Base-by-base conservation (phyloP, 2,888 invertebrate genomes). In the Sinelater perroti region DNA sequence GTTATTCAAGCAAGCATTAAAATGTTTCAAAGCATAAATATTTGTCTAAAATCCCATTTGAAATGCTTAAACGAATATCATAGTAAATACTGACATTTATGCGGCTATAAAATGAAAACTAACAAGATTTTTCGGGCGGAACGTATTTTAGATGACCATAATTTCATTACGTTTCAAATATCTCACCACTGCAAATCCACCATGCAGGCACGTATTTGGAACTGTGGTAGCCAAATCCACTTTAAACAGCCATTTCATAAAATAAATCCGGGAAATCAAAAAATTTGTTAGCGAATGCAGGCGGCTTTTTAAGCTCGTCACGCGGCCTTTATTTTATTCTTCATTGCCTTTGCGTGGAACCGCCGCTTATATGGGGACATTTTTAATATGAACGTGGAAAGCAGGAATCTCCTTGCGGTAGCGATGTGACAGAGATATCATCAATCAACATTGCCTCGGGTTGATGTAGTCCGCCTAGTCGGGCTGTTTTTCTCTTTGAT, bases 121-220 rank as follows among this genome's bases (percentile, higher is more conserved):
- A 46, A 46, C 24, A 7, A 8, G 21, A 47, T 35, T 47, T 33
- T 35, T 24, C 11, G 21, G 24, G 17, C 11, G 11, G 10, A 44
- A 44, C 28, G 18, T 30, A 30, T 44, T 16, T 35, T 20, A n/a
- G 17, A 21, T 47, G 35, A 11, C 16, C 35, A 35, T 35, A 35
- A 35, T 16, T 35, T 33, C 47, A 46, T 46, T 46, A 31, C 14
- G 20, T 16, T 30, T 30, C 31, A 31, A 46, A 46, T 46, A 18
- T 36, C 8, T 36, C 31, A 31, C 2, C 16, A 18, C 11, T 31
- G 10, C 30, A 16, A 17, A 16, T 26, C 18, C 13, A 14, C 2
- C 3, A 18, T 36, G 17, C 7, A 80, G 97, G 96, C 21, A 14
- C 2, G 10, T 20, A 20, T 38, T 14, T 44, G 28, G 28, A 44